These are phyloP conservation scores for Zosterops lateralis DNA, from an alignment of 2,113 vertebrate genomes.

Conservation along the genomic window DNA sequence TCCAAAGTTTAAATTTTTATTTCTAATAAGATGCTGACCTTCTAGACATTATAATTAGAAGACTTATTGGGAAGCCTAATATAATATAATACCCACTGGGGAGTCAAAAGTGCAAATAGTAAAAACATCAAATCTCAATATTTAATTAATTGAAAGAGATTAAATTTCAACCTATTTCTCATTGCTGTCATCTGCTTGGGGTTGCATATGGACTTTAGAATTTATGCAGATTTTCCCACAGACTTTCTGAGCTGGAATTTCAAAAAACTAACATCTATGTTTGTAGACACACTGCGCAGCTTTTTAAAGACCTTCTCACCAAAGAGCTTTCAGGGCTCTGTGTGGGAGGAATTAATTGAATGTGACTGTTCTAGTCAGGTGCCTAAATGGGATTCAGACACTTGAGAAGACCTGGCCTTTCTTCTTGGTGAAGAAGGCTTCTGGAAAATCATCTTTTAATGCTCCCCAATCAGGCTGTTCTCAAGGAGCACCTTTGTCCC, in stretches of 20 bases:
- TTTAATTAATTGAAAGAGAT: slow-evolving; percentile 61
- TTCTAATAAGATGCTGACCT: slow-evolving; percentile 83
- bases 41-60: slow-evolving; percentile 82
- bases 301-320: neutral
- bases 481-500: neutral
- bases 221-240: slow-evolving; percentile 6
- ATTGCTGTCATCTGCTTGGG: neutral
- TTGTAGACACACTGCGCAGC: neutral
- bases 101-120: slow-evolving; percentile 64
- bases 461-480: neutral
- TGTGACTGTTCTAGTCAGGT: neutral
- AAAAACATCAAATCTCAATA: slow-evolving; percentile 55
- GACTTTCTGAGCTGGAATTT: neutral
- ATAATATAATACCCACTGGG: slow-evolving; percentile 76
- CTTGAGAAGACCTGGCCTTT: neutral
- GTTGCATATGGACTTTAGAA: neutral
- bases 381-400: neutral
- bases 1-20: slow-evolving; percentile 71
- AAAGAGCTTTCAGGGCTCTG: neutral
- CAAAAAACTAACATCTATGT: neutral
- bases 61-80: slow-evolving; percentile 76
- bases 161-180: slow-evolving; percentile 40
- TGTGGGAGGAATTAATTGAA: neutral
- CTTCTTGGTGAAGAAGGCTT: neutral
- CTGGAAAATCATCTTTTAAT: neutral